A percentile compares a stretch with the other conserved stretches of the same genome.
These are phyloP conservation scores for Heterotilapia buettikoferi DNA, from an alignment of 2,113 vertebrate species.

Conservation along the genomic window DNA sequence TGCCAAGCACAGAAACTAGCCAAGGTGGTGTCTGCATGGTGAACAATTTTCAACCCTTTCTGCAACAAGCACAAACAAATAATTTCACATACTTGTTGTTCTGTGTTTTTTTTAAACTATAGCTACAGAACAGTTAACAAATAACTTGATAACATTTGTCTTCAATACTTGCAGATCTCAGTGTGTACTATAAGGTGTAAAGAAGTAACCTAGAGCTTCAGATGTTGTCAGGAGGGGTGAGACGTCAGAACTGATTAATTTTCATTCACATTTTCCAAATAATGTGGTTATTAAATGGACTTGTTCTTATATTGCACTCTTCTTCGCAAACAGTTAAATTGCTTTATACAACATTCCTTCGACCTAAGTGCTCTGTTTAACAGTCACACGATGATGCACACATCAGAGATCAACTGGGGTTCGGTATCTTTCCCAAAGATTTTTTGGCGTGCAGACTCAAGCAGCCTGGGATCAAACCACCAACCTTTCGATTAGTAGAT, in stretches of 20 bases:
- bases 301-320: background rate
- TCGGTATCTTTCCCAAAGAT: background rate
- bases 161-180: background rate
- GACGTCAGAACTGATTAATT: fast-evolving
- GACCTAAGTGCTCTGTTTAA: background rate
- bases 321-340: background rate
- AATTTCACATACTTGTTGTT: background rate
- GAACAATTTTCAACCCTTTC: constrained; percentile 91
- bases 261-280: background rate
- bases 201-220: background rate
- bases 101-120: fast-evolving
- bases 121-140: background rate
- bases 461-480: background rate
- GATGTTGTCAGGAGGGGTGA: background rate
- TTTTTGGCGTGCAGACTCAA: background rate
- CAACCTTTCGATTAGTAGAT: background rate
- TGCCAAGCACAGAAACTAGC: constrained; percentile 98
- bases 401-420: background rate
- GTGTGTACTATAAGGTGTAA: background rate
- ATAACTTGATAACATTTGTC: background rate
- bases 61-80: constrained; percentile 14
- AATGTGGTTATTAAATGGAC: background rate
- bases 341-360: background rate
- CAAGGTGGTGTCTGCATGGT: constrained; percentile 91
- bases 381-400: fast-evolving